Conservation (phyloP, 2,113 vertebrate genomes). For the Sminthopsis crassicaudata region DNA sequence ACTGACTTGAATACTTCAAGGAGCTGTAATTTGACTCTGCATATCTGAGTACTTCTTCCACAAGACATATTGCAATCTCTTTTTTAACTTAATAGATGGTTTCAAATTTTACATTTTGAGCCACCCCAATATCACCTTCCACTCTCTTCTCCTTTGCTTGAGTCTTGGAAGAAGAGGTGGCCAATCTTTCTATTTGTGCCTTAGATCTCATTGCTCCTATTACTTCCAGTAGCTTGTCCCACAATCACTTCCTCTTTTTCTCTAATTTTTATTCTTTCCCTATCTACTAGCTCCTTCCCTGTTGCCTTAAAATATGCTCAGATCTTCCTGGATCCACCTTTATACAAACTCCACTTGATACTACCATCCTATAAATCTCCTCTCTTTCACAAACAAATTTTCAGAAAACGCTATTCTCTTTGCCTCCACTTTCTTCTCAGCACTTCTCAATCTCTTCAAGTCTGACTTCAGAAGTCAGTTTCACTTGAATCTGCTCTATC, state of each 20-base stretch:
- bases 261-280: not conserved
- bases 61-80: not conserved
- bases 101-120: not conserved
- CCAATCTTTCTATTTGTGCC: not conserved
- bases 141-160: not conserved
- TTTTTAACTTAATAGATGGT: not conserved
- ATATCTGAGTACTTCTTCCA: not conserved
- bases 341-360: not conserved
- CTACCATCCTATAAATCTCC: not conserved
- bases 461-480: not conserved
- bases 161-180: not conserved
- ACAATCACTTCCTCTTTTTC: not conserved
- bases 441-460: not conserved
- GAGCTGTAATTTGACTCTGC: not conserved
- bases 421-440: not conserved
- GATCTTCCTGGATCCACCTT: not conserved
- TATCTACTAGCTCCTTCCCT: not conserved
- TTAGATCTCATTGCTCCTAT: not conserved
- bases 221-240: not conserved
- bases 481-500: not conserved
- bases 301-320: not conserved
- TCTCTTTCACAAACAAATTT: not conserved
- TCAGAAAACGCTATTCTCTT: not conserved
- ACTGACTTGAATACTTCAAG: not conserved
- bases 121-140: not conserved